Percentiles rank a stretch among this genome's conserved stretches.
Evolutionary conservation across 1,140 invertebrate genomes (phyloP).

Genomic region (Watersipora subatra): DNA sequence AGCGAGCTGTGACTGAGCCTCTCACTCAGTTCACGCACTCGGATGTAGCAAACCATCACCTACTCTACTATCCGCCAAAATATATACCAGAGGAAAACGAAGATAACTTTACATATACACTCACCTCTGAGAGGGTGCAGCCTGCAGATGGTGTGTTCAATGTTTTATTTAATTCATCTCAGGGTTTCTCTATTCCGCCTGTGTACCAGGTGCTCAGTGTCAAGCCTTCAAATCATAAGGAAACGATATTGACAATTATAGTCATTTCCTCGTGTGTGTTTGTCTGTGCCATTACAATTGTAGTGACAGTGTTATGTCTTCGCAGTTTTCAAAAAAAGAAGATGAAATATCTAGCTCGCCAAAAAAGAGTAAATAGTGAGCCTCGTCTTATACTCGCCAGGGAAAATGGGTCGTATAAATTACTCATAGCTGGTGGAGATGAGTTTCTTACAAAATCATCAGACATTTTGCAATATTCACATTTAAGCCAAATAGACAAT

Average conservation of each 20-base stretch:
- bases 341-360: not conserved
- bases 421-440: not conserved
- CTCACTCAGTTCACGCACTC: not conserved
- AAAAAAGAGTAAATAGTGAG: not conserved
- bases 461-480: not conserved
- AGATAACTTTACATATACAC: not conserved
- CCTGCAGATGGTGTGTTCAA: not conserved
- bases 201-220: too few species aligned
- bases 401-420: not conserved
- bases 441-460: not conserved
- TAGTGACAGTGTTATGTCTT: too few species aligned
- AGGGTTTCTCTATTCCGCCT: too few species aligned
- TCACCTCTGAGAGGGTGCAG: not conserved
- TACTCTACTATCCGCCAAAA: not conserved
- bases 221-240: not conserved
- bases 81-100: not conserved
- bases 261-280: not conserved
- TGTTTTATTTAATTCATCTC: not conserved
- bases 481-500: not conserved
- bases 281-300: not conserved
- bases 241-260: not conserved
- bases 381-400: not conserved
- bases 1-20: not conserved
- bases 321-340: not conserved
- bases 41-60: not conserved